phyloP scores from a whole-genome alignment of 2,888 invertebrate species.

The Drosophila meridiana region DNA sequence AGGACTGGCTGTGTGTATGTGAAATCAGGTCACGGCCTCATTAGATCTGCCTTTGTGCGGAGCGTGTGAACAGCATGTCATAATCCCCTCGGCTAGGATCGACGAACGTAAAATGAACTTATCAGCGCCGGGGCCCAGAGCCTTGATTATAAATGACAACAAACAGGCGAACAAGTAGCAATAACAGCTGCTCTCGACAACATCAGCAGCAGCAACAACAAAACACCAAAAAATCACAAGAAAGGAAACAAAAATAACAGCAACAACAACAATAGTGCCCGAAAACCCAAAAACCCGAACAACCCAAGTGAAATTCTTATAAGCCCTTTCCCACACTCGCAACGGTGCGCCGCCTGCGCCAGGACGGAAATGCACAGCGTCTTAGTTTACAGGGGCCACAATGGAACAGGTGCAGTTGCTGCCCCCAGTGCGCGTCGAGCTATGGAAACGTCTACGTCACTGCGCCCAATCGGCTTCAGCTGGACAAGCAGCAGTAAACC shows the following conservation, averaged over 20 bases:
- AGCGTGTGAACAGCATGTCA: slow-evolving; percentile 76
- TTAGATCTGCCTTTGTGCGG: slow-evolving; percentile 64
- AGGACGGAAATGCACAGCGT: slow-evolving; percentile 77
- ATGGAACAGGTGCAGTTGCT: slow-evolving; percentile 67
- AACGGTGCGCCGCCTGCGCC: slow-evolving; percentile 73
- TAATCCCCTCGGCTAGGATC: slow-evolving; percentile 64
- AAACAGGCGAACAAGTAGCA: slow-evolving; percentile 76
- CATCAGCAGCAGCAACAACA: slow-evolving; percentile 45
- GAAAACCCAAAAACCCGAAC: slow-evolving; percentile 65
- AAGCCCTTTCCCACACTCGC: slow-evolving; percentile 79
- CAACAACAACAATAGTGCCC: slow-evolving; percentile 57
- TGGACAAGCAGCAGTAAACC: slow-evolving; percentile 66
- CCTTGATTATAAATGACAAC: slow-evolving; percentile 79
- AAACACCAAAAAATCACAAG: slow-evolving; percentile 60
- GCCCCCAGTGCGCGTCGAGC: slow-evolving; percentile 42
- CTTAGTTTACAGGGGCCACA: slow-evolving; percentile 62
- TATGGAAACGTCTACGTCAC: slow-evolving; percentile 61
- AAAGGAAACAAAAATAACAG: slow-evolving; percentile 62
- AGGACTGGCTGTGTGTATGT: slow-evolving; percentile 37
- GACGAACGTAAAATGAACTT: slow-evolving; percentile 65
- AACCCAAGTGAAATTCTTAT: slow-evolving; percentile 79
- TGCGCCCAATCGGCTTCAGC: slow-evolving; percentile 57
- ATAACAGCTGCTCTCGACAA: slow-evolving; percentile 67
- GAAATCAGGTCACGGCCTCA: slow-evolving; percentile 77
- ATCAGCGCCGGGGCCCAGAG: slow-evolving; percentile 69